These are phyloP conservation scores for Elephantulus edwardii DNA, from an alignment of 2,113 vertebrate species.

Conservation along the genomic window DNA sequence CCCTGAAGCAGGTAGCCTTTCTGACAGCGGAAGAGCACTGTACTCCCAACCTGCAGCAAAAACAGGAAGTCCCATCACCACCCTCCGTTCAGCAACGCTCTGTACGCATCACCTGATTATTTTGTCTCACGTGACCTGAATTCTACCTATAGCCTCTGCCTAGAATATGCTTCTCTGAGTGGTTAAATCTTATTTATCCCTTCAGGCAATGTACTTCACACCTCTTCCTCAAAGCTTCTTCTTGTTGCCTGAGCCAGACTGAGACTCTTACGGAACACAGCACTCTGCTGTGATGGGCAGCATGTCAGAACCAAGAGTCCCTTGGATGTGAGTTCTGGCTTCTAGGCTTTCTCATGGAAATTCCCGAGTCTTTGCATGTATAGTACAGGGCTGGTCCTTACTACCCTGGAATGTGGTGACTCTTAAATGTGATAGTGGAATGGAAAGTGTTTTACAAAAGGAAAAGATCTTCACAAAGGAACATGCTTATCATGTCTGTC, in stretches of 20 bases:
- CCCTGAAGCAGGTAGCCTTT: conserved; percentile 98
- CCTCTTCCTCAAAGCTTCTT: background rate
- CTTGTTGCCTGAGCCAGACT: background rate
- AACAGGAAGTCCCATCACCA: background rate
- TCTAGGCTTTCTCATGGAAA: too few species aligned
- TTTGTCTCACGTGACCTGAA: background rate
- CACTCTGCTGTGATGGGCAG: background rate
- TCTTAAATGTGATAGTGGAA: background rate
- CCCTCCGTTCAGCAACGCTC: background rate
- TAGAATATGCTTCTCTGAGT: background rate
- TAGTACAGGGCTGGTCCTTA: background rate
- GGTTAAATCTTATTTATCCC: background rate
- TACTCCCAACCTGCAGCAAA: conserved; percentile 87
- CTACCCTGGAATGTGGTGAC: background rate
- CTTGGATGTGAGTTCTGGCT: background rate
- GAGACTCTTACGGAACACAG: background rate
- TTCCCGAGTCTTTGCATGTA: background rate
- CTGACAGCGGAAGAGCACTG: conserved; percentile 94
- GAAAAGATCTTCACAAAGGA: background rate
- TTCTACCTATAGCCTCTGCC: background rate
- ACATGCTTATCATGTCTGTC: background rate
- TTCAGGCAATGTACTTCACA: background rate
- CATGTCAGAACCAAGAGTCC: background rate
- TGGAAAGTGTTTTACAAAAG: background rate
- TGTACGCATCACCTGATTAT: background rate